A percentile compares a stretch with the other conserved stretches of the same genome.
Conservation (phyloP, 2,113 vertebrate species). For the Platanista minor region DNA sequence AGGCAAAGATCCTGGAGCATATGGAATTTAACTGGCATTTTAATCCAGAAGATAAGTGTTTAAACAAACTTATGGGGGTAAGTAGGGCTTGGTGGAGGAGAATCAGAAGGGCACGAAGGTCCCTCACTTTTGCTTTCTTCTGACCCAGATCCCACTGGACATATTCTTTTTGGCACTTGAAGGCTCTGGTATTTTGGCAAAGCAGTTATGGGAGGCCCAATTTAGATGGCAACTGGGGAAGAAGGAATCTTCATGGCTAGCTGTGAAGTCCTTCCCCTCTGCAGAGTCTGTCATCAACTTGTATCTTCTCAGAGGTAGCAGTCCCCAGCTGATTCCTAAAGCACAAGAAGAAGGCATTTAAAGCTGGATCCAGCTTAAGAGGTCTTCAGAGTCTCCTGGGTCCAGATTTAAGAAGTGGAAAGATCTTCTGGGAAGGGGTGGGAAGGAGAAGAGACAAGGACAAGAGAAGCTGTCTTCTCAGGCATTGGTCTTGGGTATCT, state of each 20-base stretch:
- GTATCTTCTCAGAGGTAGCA: slow-evolving; percentile 75
- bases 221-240: slow-evolving; percentile 22
- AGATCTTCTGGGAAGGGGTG: not conserved
- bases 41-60: slow-evolving; percentile 58
- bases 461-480: not conserved
- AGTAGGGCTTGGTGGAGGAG: not conserved
- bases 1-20: slow-evolving; percentile 61
- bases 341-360: not conserved
- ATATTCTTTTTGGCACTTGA: slow-evolving; percentile 65
- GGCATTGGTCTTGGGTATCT: not conserved
- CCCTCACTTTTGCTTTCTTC: slow-evolving; percentile 51
- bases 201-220: slow-evolving; percentile 52
- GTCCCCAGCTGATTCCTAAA: slow-evolving; percentile 67
- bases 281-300: slow-evolving; percentile 12
- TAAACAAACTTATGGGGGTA: slow-evolving; percentile 28
- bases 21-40: slow-evolving; percentile 61
- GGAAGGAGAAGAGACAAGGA: not conserved
- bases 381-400: not conserved
- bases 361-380: not conserved
- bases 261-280: slow-evolving; percentile 48
- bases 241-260: not conserved
- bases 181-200: slow-evolving; percentile 65
- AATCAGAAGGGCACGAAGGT: slow-evolving; percentile 15
- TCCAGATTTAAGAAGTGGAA: not conserved
- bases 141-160: slow-evolving; percentile 35